phyloP scores from a whole-genome alignment of 2,888 invertebrate species.

The Drosophila picticornis region DNA sequence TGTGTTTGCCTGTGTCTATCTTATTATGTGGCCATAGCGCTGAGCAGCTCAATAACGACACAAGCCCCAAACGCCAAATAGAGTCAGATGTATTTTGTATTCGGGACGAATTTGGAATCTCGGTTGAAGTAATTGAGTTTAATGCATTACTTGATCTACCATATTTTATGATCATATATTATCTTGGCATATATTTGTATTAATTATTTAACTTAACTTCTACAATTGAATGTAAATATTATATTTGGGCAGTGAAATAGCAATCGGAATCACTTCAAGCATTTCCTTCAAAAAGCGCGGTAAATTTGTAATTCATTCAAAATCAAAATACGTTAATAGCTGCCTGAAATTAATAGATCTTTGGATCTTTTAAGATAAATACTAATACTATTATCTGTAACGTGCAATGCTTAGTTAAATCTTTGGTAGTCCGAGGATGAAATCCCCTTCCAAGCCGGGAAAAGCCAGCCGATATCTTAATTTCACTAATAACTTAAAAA shows the following conservation, averaged over 20 bases:
- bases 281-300: too few species aligned
- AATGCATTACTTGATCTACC: background rate
- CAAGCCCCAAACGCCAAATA: background rate
- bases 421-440: background rate
- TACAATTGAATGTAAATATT: background rate
- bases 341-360: background rate
- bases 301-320: background rate
- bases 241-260: background rate
- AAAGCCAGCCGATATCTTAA: background rate
- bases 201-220: background rate
- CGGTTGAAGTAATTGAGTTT: background rate
- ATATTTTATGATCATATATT: background rate
- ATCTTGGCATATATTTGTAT: background rate
- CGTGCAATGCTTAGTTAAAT: background rate
- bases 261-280: background rate
- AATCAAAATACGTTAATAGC: background rate
- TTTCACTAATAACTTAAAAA: background rate
- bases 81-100: background rate
- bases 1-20: background rate
- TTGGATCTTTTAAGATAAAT: background rate
- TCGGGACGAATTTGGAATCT: background rate
- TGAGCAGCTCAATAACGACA: slow-evolving; percentile 13
- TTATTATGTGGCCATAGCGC: background rate
- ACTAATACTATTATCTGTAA: background rate
- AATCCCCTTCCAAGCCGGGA: background rate